Conservation (phyloP, 2,797 vertebrate genomes). For the Pitangus sulphuratus region DNA sequence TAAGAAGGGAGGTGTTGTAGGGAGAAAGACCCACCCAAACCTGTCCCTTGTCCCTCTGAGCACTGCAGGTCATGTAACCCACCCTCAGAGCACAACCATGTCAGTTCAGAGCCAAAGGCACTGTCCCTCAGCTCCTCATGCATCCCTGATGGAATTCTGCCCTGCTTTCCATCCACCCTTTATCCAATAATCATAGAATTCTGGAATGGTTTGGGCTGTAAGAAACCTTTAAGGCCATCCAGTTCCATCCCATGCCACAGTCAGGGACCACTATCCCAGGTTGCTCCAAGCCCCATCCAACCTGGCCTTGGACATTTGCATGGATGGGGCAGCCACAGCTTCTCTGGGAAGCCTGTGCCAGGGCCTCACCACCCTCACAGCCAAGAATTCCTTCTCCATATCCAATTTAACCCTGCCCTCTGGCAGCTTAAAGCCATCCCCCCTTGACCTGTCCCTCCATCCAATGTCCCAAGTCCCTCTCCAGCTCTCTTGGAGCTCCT, state of each 20-base stretch:
- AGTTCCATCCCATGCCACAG: background rate
- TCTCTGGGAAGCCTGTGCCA: background rate
- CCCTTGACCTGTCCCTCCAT: background rate
- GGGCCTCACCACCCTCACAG: background rate
- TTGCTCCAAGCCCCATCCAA: background rate
- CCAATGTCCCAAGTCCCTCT: background rate
- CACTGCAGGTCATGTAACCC: background rate
- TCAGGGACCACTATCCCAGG: background rate
- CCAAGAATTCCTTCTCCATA: background rate
- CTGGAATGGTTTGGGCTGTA: background rate
- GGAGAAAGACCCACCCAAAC: background rate
- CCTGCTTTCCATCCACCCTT: background rate
- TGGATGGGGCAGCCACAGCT: background rate
- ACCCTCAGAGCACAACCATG: background rate
- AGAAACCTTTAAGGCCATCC: fast-evolving
- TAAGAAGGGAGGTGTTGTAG: background rate
- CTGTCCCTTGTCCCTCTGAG: too few species aligned
- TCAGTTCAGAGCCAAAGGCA: background rate
- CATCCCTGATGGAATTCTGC: fast-evolving
- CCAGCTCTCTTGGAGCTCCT: background rate
- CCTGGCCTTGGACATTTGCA: background rate
- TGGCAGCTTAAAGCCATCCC: background rate
- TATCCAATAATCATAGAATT: background rate
- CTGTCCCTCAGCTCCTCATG: background rate
- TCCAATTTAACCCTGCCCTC: background rate